These are phyloP conservation scores for Mareca penelope DNA, from an alignment of 2,797 vertebrate genomes.

Conservation along the genomic window DNA sequence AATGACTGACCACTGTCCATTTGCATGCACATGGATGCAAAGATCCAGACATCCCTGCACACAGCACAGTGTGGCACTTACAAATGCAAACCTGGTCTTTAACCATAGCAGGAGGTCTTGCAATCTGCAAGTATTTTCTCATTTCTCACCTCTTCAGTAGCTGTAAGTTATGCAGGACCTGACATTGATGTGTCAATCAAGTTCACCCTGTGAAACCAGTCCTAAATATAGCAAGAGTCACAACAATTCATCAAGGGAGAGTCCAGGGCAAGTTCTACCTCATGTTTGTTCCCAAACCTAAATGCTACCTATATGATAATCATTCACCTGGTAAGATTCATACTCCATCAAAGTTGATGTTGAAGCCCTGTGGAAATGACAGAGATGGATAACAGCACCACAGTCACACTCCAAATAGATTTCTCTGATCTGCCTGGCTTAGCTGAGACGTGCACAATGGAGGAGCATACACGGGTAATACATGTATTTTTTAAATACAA, in stretches of 20 bases:
- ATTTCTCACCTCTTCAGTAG: background rate
- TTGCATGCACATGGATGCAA: accelerated
- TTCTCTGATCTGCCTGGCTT: background rate
- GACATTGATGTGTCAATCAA: background rate
- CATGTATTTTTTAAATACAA: background rate
- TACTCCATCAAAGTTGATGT: background rate
- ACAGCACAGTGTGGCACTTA: accelerated
- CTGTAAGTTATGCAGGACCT: background rate
- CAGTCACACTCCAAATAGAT: background rate
- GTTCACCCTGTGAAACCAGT: background rate
- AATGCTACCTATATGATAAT: background rate
- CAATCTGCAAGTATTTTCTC: background rate
- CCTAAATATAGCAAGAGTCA: background rate
- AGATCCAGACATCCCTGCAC: background rate
- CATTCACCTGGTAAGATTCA: background rate
- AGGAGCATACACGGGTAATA: background rate
- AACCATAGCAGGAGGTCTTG: background rate
- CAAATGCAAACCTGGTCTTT: background rate
- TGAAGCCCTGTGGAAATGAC: background rate
- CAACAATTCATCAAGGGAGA: background rate
- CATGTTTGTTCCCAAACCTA: background rate
- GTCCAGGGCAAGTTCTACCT: background rate
- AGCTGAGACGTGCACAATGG: accelerated
- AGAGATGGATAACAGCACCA: background rate
- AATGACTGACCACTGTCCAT: accelerated